A percentile compares a stretch with the other conserved stretches of the same genome.
Evolutionary conservation across 2,113 vertebrate genomes (phyloP).

Genomic region (Centropus unirufus): DNA sequence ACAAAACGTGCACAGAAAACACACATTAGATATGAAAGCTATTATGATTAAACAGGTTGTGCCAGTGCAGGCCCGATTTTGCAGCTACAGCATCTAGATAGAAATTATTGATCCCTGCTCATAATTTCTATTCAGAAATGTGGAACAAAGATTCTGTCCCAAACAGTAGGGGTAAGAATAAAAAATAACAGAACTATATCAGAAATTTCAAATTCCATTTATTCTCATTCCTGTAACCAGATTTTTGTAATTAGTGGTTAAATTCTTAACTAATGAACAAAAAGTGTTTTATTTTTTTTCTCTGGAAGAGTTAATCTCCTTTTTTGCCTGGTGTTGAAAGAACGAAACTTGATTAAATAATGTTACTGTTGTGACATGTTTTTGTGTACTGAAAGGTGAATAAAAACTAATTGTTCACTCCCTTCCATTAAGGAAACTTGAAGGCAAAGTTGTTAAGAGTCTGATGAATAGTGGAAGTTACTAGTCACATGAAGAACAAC

Average conservation of each 20-base stretch:
- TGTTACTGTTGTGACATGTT: neutral
- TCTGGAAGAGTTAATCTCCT: neutral
- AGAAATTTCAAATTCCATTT: neutral
- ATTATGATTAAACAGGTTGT: neutral
- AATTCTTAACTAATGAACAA: neutral
- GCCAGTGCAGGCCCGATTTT: neutral
- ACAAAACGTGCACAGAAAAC: neutral
- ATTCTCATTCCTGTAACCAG: neutral
- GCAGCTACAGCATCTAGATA: neutral
- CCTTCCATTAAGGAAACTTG: neutral
- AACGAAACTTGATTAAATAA: neutral
- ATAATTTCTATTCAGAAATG: neutral
- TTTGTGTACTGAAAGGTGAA: neutral
- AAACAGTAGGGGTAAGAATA: neutral
- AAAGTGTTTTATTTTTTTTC: neutral
- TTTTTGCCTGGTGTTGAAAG: neutral
- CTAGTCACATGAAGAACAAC: too few relatives aligned
- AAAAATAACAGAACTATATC: neutral
- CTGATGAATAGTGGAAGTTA: neutral
- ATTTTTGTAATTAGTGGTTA: neutral
- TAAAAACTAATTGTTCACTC: neutral
- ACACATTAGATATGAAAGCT: neutral
- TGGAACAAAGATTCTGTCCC: neutral
- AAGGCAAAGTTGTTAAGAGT: neutral
- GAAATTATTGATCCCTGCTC: neutral